These are phyloP conservation scores for Boloria euphrosyne DNA, from an alignment of 2,888 invertebrate species.

Conservation along the genomic window DNA sequence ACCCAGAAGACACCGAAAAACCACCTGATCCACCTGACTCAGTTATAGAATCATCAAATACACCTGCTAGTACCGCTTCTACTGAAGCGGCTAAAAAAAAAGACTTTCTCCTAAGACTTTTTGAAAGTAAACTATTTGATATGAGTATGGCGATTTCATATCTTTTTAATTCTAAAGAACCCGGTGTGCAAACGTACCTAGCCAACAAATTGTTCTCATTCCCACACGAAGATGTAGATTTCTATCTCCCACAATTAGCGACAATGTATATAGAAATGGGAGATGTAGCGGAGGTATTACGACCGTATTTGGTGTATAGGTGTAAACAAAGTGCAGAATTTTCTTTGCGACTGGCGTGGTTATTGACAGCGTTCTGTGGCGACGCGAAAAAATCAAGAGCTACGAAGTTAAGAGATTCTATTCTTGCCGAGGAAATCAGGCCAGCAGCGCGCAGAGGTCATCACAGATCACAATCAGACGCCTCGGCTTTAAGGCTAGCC, in stretches of 20 bases:
- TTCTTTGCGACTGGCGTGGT: conserved; percentile 97
- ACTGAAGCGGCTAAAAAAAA: conserved; percentile 77
- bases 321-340: conserved; percentile 98
- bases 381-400: conserved; percentile 75
- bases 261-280: conserved; percentile 99
- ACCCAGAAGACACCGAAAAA: conserved; percentile 83
- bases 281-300: conserved; percentile 93
- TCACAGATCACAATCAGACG: conserved; percentile 90
- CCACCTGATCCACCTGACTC: conserved; percentile 72
- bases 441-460: conserved; percentile 74
- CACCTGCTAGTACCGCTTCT: conserved; percentile 54
- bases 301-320: conserved; percentile 76
- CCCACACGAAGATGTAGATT: conserved; percentile 95
- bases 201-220: conserved; percentile 99
- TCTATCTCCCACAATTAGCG: conserved; percentile 98
- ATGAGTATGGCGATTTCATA: conserved; percentile 99
- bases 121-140: conserved; percentile 98
- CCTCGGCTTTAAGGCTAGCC: conserved; percentile 85
- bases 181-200: conserved; percentile 98
- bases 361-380: conserved; percentile 95
- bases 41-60: conserved; percentile 56
- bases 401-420: conserved; percentile 70
- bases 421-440: conserved; percentile 74
- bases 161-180: conserved; percentile 98
- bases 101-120: conserved; percentile 91